phyloP scores from a whole-genome alignment of 2,888 invertebrate genomes.

The Heterodera filipjevi region DNA sequence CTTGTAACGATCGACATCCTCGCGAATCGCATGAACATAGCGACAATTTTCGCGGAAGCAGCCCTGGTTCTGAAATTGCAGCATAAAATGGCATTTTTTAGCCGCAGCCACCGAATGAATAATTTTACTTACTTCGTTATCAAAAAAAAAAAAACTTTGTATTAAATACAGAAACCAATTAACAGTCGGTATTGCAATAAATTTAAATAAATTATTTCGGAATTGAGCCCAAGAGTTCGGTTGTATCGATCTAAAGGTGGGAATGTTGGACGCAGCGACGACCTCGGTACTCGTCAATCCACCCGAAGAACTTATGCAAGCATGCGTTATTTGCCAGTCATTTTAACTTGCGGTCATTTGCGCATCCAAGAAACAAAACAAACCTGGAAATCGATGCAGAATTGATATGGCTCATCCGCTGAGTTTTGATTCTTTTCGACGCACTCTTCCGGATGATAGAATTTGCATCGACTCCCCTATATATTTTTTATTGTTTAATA shows the following conservation, averaged over 20 bases:
- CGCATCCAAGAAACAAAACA: background rate
- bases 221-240: no score
- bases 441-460: conserved; percentile 68
- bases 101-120: conserved; percentile 5
- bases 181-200: no score
- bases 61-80: conserved; percentile 71
- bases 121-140: background rate
- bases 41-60: conserved; percentile 75
- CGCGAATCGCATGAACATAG: conserved; percentile 74
- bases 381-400: conserved; percentile 73
- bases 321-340: no score
- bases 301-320: no score
- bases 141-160: no score
- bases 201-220: no score
- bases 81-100: conserved; percentile 20
- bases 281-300: no score
- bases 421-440: conserved; percentile 45
- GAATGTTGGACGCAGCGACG: no score
- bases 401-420: conserved; percentile 67
- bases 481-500: background rate
- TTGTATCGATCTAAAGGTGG: no score
- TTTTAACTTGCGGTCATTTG: no score
- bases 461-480: conserved; percentile 72
- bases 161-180: no score
- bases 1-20: conserved; percentile 77